phyloP scores from a whole-genome alignment of 2,888 invertebrate genomes.

The Drosophila mayaguana region DNA sequence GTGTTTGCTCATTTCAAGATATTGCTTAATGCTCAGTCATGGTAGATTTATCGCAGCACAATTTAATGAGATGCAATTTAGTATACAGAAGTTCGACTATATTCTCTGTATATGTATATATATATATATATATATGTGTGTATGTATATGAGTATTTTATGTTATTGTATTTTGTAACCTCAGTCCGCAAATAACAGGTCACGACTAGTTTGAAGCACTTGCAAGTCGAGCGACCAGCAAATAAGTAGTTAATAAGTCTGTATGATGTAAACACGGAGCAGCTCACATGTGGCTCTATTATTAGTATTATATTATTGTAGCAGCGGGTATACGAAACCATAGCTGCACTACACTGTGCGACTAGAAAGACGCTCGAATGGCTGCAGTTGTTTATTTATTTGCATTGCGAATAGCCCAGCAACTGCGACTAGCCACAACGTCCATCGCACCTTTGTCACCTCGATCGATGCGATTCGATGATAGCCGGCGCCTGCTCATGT shows the following conservation, averaged over 20 bases:
- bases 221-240: slow-evolving; percentile 31
- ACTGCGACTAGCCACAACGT: slow-evolving; percentile 22
- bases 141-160: neutral
- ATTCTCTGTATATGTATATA: neutral
- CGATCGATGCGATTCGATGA: slow-evolving; percentile 8
- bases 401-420: slow-evolving; percentile 23
- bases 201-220: slow-evolving; percentile 59
- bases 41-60: neutral
- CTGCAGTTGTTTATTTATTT: slow-evolving; percentile 22
- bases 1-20: neutral
- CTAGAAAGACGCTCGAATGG: slow-evolving; percentile 20
- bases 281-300: slow-evolving; percentile 44
- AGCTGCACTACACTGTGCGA: neutral
- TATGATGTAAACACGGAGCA: slow-evolving; percentile 53
- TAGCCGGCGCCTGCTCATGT: neutral
- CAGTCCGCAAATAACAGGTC: slow-evolving; percentile 54
- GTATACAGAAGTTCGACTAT: neutral
- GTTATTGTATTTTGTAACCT: slow-evolving; percentile 21
- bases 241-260: slow-evolving; percentile 48
- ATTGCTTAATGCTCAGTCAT: neutral
- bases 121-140: neutral
- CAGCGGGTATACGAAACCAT: slow-evolving; percentile 3
- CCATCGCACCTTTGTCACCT: slow-evolving; percentile 23
- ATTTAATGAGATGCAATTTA: neutral
- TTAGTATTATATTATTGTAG: slow-evolving; percentile 32